phyloP scores from a whole-genome alignment of 2,888 invertebrate species.

The Drosophila austrosaltans region DNA sequence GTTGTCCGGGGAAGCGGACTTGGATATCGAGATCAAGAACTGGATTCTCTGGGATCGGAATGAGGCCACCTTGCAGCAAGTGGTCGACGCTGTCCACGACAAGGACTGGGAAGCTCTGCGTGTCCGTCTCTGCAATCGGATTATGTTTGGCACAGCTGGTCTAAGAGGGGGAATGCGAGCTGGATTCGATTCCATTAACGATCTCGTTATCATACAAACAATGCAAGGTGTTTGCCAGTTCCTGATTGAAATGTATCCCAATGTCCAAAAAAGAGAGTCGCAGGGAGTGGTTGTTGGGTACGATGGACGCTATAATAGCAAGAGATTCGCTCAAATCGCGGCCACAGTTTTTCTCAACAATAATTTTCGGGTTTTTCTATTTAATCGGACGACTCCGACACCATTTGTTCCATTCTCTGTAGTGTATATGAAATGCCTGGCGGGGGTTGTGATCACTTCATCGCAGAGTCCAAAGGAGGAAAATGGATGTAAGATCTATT shows the following conservation, averaged over 20 bases:
- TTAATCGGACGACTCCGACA: constrained; percentile 92
- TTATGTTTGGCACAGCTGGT: constrained; percentile 97
- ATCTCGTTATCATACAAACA: constrained; percentile 97
- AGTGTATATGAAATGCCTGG: constrained; percentile 88
- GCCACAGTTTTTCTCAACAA: constrained; percentile 91
- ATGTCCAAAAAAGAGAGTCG: constrained; percentile 84
- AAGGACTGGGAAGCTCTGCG: constrained; percentile 85
- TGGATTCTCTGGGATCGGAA: constrained; percentile 92
- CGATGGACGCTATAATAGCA: constrained; percentile 96
- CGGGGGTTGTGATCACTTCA: constrained; percentile 96
- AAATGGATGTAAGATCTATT: constrained; percentile 98
- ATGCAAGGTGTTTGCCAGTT: constrained; percentile 94
- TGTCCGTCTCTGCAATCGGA: constrained; percentile 87
- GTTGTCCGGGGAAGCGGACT: constrained; percentile 79
- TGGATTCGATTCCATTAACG: constrained; percentile 97
- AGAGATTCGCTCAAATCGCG: constrained; percentile 91
- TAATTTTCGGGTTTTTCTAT: constrained; percentile 92
- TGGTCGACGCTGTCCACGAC: constrained; percentile 86
- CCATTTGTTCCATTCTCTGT: constrained; percentile 97
- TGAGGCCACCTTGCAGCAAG: constrained; percentile 87
- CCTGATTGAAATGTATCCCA: constrained; percentile 86
- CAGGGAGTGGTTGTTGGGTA: constrained; percentile 94
- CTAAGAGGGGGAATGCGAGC: constrained; percentile 96
- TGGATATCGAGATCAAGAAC: constrained; percentile 88
- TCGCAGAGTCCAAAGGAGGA: constrained; percentile 98